Evolutionary conservation across 2,113 vertebrate genomes (phyloP).

Genomic region (Natator depressus): DNA sequence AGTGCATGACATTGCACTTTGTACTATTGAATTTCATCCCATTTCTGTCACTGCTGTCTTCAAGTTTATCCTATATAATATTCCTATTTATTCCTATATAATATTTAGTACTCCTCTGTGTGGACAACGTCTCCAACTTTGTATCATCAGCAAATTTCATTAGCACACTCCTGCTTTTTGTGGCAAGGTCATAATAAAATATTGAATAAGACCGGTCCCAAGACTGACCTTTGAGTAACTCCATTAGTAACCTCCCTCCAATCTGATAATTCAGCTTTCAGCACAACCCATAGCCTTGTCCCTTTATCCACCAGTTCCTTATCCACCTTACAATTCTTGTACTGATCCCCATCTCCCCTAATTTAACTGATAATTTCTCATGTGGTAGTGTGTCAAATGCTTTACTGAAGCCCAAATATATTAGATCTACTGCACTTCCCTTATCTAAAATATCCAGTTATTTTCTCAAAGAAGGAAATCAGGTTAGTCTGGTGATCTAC

Average conservation of each 20-base stretch:
- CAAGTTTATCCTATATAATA: background rate
- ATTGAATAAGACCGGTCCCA: background rate
- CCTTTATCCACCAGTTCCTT: background rate
- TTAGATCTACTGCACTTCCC: background rate
- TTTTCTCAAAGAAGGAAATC: background rate
- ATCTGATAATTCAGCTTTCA: background rate
- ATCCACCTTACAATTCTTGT: background rate
- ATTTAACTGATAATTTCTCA: background rate
- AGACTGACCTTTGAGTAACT: background rate
- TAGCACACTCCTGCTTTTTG: background rate
- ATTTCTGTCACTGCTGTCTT: background rate
- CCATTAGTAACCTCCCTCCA: background rate
- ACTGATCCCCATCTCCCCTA: background rate
- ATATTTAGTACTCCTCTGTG: background rate
- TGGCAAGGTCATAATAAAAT: background rate
- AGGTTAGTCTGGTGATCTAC: background rate
- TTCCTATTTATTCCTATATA: background rate
- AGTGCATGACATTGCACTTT: background rate
- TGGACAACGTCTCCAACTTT: background rate
- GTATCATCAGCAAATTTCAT: background rate
- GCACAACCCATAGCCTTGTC: background rate
- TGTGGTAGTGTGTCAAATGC: background rate
- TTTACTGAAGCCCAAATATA: background rate
- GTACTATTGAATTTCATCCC: background rate
- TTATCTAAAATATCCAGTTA: background rate